Conservation (phyloP, 2,888 invertebrate genomes). For the Thalpophila matura region DNA sequence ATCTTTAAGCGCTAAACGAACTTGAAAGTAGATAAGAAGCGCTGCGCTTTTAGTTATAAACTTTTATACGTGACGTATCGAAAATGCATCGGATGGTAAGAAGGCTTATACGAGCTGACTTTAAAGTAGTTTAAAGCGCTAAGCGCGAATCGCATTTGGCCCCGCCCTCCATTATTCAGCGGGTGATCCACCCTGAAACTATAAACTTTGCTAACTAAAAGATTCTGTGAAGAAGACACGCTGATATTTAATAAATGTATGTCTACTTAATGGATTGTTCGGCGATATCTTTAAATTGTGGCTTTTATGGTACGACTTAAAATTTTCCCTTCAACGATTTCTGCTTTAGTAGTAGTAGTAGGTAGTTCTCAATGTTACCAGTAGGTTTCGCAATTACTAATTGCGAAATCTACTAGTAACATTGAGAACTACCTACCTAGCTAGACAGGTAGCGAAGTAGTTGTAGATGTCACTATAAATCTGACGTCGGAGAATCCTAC, state of each 20-base stretch:
- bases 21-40: conserved; percentile 60
- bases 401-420: too few relatives aligned
- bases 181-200: conserved; percentile 55
- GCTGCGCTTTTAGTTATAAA: conserved; percentile 74
- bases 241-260: conserved; percentile 57
- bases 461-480: too few relatives aligned
- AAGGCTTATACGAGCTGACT: conserved; percentile 81
- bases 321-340: too few relatives aligned
- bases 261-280: too few relatives aligned
- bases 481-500: too few relatives aligned
- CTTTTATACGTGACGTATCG: conserved; percentile 79
- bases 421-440: too few relatives aligned
- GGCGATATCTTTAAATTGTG: conserved; percentile 27
- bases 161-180: conserved; percentile 73
- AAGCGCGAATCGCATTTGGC: conserved; percentile 76
- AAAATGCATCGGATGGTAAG: conserved; percentile 81
- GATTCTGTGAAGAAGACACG: conserved; percentile 44
- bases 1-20: conserved; percentile 56
- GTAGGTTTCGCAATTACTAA: too few relatives aligned
- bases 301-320: conserved; percentile 66
- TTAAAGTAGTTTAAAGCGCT: conserved; percentile 80
- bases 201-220: conserved; percentile 56
- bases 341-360: too few relatives aligned
- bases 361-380: too few relatives aligned
- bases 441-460: too few relatives aligned